Conservation (phyloP, 2,888 invertebrate species). For the Synanthedon myopaeformis region DNA sequence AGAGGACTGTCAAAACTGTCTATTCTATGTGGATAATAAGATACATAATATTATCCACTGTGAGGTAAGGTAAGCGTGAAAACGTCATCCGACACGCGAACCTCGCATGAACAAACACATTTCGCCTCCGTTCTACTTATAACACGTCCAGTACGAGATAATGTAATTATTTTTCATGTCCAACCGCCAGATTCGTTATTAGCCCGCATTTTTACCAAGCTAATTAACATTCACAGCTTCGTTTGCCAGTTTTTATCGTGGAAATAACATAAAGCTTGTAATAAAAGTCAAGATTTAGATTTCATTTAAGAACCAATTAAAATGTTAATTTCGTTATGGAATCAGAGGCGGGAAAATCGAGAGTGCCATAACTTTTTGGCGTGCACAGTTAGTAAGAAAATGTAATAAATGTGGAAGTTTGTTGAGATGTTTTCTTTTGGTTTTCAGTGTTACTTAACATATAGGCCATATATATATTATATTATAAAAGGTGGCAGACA, state of each 20-base stretch:
- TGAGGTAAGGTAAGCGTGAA: not conserved
- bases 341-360: too few relatives aligned
- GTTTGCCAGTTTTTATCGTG: constrained; percentile 17
- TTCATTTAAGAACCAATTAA: not conserved
- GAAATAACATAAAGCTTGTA: not conserved
- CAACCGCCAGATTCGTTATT: constrained; percentile 4
- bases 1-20: too few relatives aligned
- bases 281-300: not conserved
- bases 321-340: not conserved
- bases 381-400: too few relatives aligned
- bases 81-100: constrained; percentile 6
- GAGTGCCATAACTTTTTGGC: too few relatives aligned
- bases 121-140: constrained; percentile 17
- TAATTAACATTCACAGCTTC: constrained; percentile 23
- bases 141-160: constrained; percentile 37
- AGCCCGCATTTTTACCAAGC: constrained; percentile 16
- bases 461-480: too few relatives aligned
- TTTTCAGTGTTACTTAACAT: too few relatives aligned
- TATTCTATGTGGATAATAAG: too few relatives aligned
- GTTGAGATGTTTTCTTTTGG: too few relatives aligned
- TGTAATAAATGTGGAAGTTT: too few relatives aligned
- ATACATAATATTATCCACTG: too few relatives aligned
- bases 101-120: constrained; percentile 36
- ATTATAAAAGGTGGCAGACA: too few relatives aligned
- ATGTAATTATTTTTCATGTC: constrained; percentile 41